A percentile compares a stretch with the other conserved stretches of the same genome.
Conservation (phyloP, 1,140 invertebrate genomes). For the Aphidius ervi region DNA sequence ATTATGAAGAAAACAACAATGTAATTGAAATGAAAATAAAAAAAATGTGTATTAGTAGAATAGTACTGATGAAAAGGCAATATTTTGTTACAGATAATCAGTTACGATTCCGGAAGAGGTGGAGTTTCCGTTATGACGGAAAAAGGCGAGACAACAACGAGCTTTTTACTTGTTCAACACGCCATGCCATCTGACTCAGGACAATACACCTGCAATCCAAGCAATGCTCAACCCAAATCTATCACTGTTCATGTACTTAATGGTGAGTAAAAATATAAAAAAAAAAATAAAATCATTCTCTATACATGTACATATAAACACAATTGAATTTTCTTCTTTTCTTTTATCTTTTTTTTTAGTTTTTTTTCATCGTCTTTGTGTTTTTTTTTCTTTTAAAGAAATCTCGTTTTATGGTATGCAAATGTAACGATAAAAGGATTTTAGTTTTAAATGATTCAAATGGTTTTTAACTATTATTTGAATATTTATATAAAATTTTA, state of each 20-base stretch:
- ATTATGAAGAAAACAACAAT: too few relatives aligned
- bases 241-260: constrained; percentile 86
- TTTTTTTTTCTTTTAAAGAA: not conserved
- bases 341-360: too few relatives aligned
- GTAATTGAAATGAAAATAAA: not conserved
- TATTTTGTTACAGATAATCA: constrained; percentile 63
- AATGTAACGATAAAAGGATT: too few relatives aligned
- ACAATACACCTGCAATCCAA: constrained; percentile 79
- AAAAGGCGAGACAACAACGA: constrained; percentile 78
- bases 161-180: constrained; percentile 76
- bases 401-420: too few relatives aligned
- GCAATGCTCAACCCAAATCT: constrained; percentile 81
- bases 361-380: too few relatives aligned
- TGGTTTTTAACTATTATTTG: too few relatives aligned
- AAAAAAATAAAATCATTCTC: constrained; percentile 6
- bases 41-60: not conserved
- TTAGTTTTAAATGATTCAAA: too few relatives aligned
- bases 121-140: constrained; percentile 77
- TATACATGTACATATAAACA: not conserved
- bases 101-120: constrained; percentile 68
- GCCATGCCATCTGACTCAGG: constrained; percentile 74
- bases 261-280: constrained; percentile 62
- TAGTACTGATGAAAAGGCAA: not conserved
- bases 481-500: too few relatives aligned
- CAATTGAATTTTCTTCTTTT: not conserved